A percentile compares a stretch with the other conserved stretches of the same genome.
Conservation (phyloP, 2,888 invertebrate species). For the Xiphydria camelus region DNA sequence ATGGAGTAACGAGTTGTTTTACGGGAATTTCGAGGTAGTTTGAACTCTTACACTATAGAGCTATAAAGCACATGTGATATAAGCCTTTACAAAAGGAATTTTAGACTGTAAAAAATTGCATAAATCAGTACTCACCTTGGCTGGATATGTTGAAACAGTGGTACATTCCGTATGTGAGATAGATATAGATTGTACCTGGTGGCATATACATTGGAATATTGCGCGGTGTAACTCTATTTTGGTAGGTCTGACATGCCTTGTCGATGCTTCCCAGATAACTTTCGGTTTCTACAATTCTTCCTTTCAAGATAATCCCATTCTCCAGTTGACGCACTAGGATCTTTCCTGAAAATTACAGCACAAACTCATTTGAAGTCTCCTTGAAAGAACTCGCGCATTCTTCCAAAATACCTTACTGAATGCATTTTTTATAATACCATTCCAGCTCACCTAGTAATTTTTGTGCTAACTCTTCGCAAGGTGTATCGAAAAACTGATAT, state of each 20-base stretch:
- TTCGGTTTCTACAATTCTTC: conserved; percentile 75
- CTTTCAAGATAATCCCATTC: conserved; percentile 62
- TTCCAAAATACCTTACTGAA: neutral
- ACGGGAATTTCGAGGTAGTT: too few relatives aligned
- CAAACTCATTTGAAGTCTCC: neutral
- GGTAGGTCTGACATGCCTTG: conserved; percentile 68
- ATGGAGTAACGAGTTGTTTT: too few relatives aligned
- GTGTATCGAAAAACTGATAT: conserved; percentile 56
- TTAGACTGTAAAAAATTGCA: neutral
- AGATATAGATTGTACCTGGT: conserved; percentile 73
- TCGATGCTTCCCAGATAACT: conserved; percentile 70
- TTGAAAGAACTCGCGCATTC: neutral
- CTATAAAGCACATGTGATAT: too few relatives aligned
- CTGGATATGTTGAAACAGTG: conserved; percentile 75
- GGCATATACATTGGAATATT: conserved; percentile 74
- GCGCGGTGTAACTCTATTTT: conserved; percentile 63
- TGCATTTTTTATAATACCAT: neutral
- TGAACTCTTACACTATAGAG: too few relatives aligned
- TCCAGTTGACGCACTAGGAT: conserved; percentile 63
- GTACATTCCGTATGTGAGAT: conserved; percentile 76
- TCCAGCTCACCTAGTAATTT: conserved; percentile 60
- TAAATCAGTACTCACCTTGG: conserved; percentile 56
- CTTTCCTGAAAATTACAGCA: conserved; percentile 58
- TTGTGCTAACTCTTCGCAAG: conserved; percentile 61
- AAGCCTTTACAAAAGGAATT: neutral